Base-by-base conservation (phyloP, 2,888 invertebrate species). In the Cremastinae sp. region DNA sequence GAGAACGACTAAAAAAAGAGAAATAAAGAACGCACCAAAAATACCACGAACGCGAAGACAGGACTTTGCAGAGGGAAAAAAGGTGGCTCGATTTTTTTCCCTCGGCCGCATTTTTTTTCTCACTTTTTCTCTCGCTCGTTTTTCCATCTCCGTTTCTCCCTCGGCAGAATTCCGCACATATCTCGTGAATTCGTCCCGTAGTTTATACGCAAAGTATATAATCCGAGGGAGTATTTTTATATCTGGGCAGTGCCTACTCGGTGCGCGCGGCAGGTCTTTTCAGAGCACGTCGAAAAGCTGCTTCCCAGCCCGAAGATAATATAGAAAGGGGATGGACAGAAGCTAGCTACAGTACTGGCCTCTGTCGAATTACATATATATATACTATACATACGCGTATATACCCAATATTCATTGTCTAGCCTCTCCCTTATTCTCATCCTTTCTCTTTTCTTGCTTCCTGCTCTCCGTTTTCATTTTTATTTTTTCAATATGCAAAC, bases 121-220 rank as follows among this genome's bases (percentile, higher is more conserved):
- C 47, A 16, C 2, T 41, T 2, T 51, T 41, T 10, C 7, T 65
- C 43, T 43, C 45, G 7, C 41, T 54, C 54, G 0, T 18, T 53
- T 16, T 53, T 22, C 10, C 10, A 10, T n/a, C 28, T 12, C 22
- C 2, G 7, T 18, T 18, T 36, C 9, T 14, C 38, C 18, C 20
- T 58, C 38, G 10, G 36, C 38, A 18, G 61, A 56, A 61, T 61
- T 47, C 54, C 28, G 28, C 51, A 34, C 36, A 71, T 43, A 53
- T 75, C 43, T 66, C 45, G 65, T 10, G 53, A 45, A 59, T 75
- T 61, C 47, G 56, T 58, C 51, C 53, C 36, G 41, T 34, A 51
- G 20, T 49, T 49, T 65, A 45, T 66, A 49, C 47, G 53, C 36
- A 36, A 8, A 53, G 59, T 51, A 73, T 59, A 66, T 45, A 45